Conservation (phyloP, 2,797 vertebrate species). For the Eulemur coronatus region DNA sequence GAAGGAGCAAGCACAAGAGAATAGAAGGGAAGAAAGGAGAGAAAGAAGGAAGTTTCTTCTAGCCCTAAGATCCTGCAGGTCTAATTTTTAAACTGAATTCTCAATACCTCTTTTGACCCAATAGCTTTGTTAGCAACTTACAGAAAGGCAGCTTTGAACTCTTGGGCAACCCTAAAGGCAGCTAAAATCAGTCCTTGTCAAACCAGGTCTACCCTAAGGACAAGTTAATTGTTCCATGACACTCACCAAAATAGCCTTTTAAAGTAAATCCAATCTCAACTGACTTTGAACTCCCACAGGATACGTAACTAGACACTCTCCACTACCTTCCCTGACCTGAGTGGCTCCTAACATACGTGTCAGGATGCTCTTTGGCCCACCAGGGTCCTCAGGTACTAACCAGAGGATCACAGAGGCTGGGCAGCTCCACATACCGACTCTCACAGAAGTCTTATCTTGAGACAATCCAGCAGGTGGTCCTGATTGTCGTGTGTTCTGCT, state of each 20-base stretch:
- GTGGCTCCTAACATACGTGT: background rate
- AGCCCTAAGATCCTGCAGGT: background rate
- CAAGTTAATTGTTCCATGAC: background rate
- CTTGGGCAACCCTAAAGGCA: background rate
- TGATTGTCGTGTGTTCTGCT: background rate
- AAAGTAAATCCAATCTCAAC: background rate
- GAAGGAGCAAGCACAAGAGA: background rate
- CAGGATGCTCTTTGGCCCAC: background rate
- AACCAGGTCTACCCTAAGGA: background rate
- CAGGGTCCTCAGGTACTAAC: background rate
- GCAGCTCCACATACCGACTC: background rate
- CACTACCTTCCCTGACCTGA: background rate
- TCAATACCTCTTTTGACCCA: background rate
- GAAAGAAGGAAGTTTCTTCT: background rate
- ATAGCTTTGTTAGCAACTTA: background rate
- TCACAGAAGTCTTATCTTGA: background rate
- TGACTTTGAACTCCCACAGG: background rate
- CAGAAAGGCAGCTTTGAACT: constrained; percentile 29
- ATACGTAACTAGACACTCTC: background rate
- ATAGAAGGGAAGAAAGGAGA: background rate
- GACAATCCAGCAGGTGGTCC: background rate
- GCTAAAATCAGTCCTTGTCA: background rate
- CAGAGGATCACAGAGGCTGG: background rate
- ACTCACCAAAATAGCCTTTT: background rate
- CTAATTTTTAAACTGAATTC: constrained; percentile 11